Conservation (phyloP, 2,888 invertebrate species). For the Drosophila pseudotakahashii region DNA sequence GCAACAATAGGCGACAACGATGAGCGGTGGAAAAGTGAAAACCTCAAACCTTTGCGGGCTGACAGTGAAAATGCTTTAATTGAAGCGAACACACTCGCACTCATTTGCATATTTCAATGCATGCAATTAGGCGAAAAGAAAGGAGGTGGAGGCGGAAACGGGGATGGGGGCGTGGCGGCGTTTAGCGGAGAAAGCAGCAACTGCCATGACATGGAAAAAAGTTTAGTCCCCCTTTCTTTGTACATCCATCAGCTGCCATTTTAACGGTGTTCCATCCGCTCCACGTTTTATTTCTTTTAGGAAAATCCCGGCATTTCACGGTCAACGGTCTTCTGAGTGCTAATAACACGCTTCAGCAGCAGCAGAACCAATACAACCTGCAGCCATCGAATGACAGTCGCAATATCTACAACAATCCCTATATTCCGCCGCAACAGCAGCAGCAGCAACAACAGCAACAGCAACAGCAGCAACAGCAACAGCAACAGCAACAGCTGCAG, state of each 20-base stretch:
- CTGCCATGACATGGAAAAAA: conserved; percentile 55
- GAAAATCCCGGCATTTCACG: conserved; percentile 93
- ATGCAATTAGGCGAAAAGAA: conserved; percentile 70
- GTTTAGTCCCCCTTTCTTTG: conserved; percentile 9
- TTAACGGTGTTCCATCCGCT: conserved; percentile 2
- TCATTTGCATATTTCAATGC: conserved; percentile 81
- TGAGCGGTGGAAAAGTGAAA: conserved; percentile 69
- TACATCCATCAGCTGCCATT: background rate
- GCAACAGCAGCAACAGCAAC: conserved; percentile 69
- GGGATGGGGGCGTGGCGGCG: background rate
- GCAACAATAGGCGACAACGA: conserved; percentile 72
- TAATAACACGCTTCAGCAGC: conserved; percentile 80
- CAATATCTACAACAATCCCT: conserved; percentile 86
- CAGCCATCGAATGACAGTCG: conserved; percentile 85
- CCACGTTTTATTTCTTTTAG: conserved; percentile 82
- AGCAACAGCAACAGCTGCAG: conserved; percentile 58
- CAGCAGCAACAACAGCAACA: conserved; percentile 60
- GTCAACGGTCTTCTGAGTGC: conserved; percentile 84
- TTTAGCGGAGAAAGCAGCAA: conserved; percentile 23
- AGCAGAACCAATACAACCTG: conserved; percentile 85
- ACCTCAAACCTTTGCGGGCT: conserved; percentile 62
- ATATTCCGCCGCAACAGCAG: conserved; percentile 82
- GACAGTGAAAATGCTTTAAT: conserved; percentile 79
- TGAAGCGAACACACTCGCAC: conserved; percentile 55
- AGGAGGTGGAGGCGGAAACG: background rate